phyloP scores from a whole-genome alignment of 2,113 vertebrate genomes.

The Pituophis catenifer region DNA sequence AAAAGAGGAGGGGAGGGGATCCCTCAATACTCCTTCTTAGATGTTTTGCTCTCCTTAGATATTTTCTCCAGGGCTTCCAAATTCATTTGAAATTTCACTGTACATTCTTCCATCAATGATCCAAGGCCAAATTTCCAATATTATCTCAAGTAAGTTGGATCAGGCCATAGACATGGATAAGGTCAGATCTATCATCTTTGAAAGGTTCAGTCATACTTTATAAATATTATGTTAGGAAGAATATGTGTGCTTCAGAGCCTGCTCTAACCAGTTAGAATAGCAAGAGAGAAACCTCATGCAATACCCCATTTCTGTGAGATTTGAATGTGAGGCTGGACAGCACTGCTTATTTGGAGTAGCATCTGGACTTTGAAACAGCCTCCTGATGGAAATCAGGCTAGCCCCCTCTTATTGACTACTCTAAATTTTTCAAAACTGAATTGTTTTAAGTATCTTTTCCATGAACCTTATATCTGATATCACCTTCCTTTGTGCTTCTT shows the following conservation, averaged over 20 bases:
- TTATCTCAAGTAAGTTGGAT: background rate
- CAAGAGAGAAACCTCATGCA: background rate
- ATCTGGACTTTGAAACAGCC: background rate
- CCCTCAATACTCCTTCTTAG: background rate
- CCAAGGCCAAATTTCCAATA: background rate
- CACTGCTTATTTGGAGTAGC: background rate
- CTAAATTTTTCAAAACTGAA: background rate
- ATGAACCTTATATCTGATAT: background rate
- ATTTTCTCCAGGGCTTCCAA: background rate
- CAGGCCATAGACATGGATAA: background rate
- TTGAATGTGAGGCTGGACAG: background rate
- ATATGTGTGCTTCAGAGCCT: background rate
- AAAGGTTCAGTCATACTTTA: background rate
- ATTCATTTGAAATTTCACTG: background rate
- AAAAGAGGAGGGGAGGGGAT: background rate
- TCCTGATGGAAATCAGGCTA: background rate
- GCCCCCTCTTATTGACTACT: background rate
- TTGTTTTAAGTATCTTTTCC: background rate
- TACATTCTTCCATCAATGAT: background rate
- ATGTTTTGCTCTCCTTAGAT: background rate
- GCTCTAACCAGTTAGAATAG: background rate
- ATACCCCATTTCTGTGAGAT: background rate
- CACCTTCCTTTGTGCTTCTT: background rate
- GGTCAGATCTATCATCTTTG: background rate
- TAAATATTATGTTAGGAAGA: background rate